Evolutionary conservation across 2,797 vertebrate species (phyloP).

Genomic region (Anguilla pacifica): DNA sequence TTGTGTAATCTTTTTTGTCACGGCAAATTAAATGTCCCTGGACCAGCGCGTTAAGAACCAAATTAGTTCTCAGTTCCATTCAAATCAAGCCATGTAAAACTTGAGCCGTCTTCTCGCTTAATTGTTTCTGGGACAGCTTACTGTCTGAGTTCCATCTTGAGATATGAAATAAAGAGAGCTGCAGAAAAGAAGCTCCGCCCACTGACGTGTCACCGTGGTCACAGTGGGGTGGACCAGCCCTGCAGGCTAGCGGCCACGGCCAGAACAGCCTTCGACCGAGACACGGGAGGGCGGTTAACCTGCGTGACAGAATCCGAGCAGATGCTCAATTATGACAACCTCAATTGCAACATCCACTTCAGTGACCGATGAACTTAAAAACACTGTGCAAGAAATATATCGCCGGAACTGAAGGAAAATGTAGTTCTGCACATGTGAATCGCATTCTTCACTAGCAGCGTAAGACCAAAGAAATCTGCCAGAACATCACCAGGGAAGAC

Average conservation of each 20-base stretch:
- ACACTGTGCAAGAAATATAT: not conserved
- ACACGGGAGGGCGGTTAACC: too few species aligned
- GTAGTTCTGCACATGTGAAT: not conserved
- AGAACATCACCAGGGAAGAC: not conserved
- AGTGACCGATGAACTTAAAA: not conserved
- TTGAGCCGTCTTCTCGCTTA: not conserved
- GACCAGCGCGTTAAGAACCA: not conserved
- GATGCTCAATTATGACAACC: not conserved
- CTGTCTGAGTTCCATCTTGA: constrained; percentile 1
- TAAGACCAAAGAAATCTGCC: not conserved
- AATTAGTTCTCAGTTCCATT: constrained; percentile 20
- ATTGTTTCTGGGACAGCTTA: not conserved
- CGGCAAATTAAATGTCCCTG: constrained; percentile 15
- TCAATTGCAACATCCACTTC: not conserved
- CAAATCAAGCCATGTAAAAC: constrained; percentile 15
- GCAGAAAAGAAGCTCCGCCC: not conserved
- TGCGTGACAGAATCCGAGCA: not conserved
- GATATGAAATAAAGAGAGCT: constrained; percentile 8
- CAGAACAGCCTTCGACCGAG: not conserved
- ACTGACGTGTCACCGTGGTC: not conserved
- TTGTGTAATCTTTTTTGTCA: constrained; percentile 2
- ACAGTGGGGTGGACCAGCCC: not conserved
- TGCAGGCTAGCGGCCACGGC: not conserved
- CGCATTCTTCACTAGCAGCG: not conserved
- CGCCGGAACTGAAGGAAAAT: not conserved